Base-by-base conservation (phyloP, 2,113 vertebrate genomes). In the Eidolon helvum region DNA sequence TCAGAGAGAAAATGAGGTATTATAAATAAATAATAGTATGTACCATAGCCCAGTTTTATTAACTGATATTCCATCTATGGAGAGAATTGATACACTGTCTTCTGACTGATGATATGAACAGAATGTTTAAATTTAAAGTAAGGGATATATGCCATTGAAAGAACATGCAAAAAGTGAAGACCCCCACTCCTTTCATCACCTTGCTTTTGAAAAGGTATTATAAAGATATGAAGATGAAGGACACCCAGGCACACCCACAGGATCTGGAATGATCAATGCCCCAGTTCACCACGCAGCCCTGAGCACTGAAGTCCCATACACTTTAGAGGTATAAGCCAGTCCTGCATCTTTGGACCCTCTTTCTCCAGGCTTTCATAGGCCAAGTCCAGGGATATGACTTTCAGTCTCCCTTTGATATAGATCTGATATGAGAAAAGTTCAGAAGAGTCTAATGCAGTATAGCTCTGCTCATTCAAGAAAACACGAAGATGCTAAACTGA, bases 41-140 rank as follows among this genome's bases (percentile, higher is more conserved):
- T 77, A 71, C 59, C 35, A 14, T 40, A 57, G 65, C 35, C 71
- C 35, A 82, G 61, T 43, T 26, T 88, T 96, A 93, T 96, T 97
- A 94, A 87, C 66, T 35, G 48, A 50, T 92, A 71, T 90, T 35
- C 43, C 94, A 90, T 94, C 59, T 92, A 14, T 57, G 84, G 28
- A 91, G 2, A 4, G 69, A 74, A 97, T 79, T 97, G 95, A 86
- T 35, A 22, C 50, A 4, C 75, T 97, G 87, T 55, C 74, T 97
- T 95, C 53, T 92, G 53, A 92, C 93, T 95, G 75, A 96, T 91
- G 57, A 26, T 93, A 30, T 71, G 26, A 95, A 61, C 77, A 94
- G 88, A 86, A 53, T 87, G 71, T 97, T 97, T 91, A 98, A 97
- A 97, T 97, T 78, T 61, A 97, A 97, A 96, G 91, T 90, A 97